phyloP scores from a whole-genome alignment of 2,797 vertebrate species.

The Notolabrus celidotus region DNA sequence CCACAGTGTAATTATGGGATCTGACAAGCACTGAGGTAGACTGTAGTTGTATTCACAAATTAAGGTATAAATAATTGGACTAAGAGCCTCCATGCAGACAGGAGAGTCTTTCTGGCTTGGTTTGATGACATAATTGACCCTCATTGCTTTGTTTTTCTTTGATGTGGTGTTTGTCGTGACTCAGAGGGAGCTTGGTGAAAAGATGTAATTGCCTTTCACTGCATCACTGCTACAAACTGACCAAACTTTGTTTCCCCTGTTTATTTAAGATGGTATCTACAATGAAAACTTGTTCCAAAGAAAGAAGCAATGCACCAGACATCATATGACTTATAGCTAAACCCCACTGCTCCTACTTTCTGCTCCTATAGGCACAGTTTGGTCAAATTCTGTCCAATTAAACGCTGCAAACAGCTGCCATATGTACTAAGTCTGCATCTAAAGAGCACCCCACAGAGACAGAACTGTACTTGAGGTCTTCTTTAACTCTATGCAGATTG shows the following conservation, averaged over 20 bases:
- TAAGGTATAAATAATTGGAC: no score
- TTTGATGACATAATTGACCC: neutral
- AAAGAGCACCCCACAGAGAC: neutral
- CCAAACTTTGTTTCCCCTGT: neutral
- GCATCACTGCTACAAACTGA: neutral
- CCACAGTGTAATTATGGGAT: neutral
- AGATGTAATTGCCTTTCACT: slow-evolving; percentile 8
- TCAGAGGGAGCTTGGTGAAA: slow-evolving; percentile 2
- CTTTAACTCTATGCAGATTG: slow-evolving; percentile 5
- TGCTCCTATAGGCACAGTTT: neutral
- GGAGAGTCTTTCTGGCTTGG: neutral
- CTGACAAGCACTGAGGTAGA: neutral
- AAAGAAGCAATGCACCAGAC: neutral
- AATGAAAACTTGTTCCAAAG: neutral
- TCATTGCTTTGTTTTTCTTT: neutral
- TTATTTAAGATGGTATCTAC: neutral
- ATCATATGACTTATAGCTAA: neutral
- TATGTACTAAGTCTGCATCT: neutral
- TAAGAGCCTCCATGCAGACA: neutral
- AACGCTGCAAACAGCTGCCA: slow-evolving; percentile 1
- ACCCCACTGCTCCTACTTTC: neutral
- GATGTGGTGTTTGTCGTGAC: neutral
- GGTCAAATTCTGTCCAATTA: neutral
- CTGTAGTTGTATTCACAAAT: no score
- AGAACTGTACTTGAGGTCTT: slow-evolving; percentile 1